These are phyloP conservation scores for Luperina nickerlii DNA, from an alignment of 2,888 invertebrate species.

Conservation along the genomic window DNA sequence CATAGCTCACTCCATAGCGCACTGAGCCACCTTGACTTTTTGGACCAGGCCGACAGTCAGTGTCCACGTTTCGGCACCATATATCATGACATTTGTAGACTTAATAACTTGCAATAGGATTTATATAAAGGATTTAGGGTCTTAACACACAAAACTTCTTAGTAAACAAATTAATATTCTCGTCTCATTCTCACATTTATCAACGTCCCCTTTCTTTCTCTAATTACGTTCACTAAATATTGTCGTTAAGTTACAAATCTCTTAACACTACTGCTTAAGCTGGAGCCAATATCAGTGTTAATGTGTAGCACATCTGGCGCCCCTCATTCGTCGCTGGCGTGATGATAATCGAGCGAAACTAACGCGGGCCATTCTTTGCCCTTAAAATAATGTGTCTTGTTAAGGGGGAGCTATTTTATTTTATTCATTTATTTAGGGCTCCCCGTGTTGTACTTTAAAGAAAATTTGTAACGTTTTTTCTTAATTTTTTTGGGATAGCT, in stretches of 20 bases:
- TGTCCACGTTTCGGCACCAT: no score
- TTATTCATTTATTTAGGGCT: neutral
- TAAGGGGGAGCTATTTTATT: constrained; percentile 67
- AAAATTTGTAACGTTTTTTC: neutral
- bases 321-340: constrained; percentile 59
- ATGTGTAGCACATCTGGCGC: constrained; percentile 80
- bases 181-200: constrained; percentile 56
- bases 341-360: constrained; percentile 81
- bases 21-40: no score
- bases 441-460: neutral
- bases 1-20: no score
- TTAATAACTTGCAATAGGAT: neutral
- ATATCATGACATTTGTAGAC: no score
- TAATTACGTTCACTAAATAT: constrained; percentile 62
- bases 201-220: constrained; percentile 47
- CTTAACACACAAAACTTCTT: neutral
- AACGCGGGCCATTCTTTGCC: constrained; percentile 76
- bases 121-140: neutral
- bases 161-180: constrained; percentile 63
- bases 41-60: no score
- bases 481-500: neutral
- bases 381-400: constrained; percentile 75
- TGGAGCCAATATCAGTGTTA: constrained; percentile 77
- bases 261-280: constrained; percentile 64
- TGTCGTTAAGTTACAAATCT: constrained; percentile 67